A percentile compares a stretch with the other conserved stretches of the same genome.
Conservation (phyloP, 2,888 invertebrate genomes). For the Acanthopleura granulata region DNA sequence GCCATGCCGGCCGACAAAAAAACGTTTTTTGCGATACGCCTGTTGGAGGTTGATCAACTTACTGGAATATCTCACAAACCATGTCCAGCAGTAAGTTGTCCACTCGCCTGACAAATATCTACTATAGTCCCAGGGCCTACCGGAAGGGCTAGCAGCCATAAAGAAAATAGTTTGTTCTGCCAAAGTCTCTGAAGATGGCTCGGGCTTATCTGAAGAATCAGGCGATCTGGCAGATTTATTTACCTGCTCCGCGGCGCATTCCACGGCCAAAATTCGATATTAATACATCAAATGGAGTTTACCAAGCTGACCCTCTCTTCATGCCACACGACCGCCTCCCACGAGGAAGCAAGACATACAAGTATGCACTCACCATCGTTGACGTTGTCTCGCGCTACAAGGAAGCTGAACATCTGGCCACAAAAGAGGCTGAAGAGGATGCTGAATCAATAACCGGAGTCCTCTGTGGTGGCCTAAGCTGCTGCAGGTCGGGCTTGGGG, state of each 20-base stretch:
- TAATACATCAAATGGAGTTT: not conserved
- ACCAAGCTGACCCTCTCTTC: conserved; percentile 30
- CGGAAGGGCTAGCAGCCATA: no score
- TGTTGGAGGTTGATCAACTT: no score
- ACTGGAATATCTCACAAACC: no score
- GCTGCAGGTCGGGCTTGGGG: conserved; percentile 33
- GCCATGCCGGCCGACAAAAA: no score
- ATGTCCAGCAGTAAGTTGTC: no score
- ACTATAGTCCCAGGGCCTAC: no score
- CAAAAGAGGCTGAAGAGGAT: conserved; percentile 32
- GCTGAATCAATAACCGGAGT: conserved; percentile 28
- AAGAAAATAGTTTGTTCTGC: no score
- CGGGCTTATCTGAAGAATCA: no score
- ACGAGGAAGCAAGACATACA: conserved; percentile 26
- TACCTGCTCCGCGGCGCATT: conserved; percentile 32
- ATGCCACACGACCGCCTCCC: conserved; percentile 30
- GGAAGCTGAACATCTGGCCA: conserved; percentile 39
- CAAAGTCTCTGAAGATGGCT: no score
- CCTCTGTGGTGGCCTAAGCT: conserved; percentile 31
- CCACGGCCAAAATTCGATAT: conserved; percentile 33
- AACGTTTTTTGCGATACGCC: no score
- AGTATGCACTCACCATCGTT: conserved; percentile 35
- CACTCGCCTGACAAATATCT: no score
- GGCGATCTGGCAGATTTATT: conserved; percentile 28
- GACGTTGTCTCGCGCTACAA: conserved; percentile 33